A percentile compares a stretch with the other conserved stretches of the same genome.
phyloP scores from a whole-genome alignment of 2,797 vertebrate genomes.

The Etheostoma perlongum region DNA sequence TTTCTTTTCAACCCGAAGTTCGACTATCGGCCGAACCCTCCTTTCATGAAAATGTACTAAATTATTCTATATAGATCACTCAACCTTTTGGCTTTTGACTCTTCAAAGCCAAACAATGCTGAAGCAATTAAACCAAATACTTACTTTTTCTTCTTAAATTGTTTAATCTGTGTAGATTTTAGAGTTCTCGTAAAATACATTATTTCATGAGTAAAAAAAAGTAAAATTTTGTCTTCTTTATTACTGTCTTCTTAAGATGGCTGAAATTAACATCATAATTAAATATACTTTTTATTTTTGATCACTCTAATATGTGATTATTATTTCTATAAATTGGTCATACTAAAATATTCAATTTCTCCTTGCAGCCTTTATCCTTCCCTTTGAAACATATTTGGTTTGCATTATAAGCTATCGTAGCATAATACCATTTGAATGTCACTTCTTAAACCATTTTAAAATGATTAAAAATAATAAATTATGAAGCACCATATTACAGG shows the following conservation, averaged over 20 bases:
- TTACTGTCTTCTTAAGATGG: background rate
- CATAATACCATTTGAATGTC: background rate
- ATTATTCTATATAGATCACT: background rate
- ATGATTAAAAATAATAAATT: slow-evolving; percentile 3
- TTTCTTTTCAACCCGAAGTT: no score
- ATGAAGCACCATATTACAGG: background rate
- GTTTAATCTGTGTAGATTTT: background rate
- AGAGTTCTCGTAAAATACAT: no score
- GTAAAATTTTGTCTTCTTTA: background rate
- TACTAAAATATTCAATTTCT: background rate
- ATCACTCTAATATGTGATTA: background rate
- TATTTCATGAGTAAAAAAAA: background rate
- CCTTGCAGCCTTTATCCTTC: background rate
- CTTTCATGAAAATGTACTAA: background rate
- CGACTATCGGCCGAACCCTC: no score
- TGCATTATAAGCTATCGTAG: background rate
- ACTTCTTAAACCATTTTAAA: background rate
- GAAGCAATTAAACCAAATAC: background rate
- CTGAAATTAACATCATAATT: background rate
- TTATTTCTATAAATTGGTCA: background rate
- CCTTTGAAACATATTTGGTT: background rate
- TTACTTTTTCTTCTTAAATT: background rate
- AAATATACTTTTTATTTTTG: background rate
- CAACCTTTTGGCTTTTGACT: background rate
- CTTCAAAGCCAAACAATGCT: background rate